These are phyloP conservation scores for Tinea semifulvella DNA, from an alignment of 2,888 invertebrate species.

Conservation along the genomic window DNA sequence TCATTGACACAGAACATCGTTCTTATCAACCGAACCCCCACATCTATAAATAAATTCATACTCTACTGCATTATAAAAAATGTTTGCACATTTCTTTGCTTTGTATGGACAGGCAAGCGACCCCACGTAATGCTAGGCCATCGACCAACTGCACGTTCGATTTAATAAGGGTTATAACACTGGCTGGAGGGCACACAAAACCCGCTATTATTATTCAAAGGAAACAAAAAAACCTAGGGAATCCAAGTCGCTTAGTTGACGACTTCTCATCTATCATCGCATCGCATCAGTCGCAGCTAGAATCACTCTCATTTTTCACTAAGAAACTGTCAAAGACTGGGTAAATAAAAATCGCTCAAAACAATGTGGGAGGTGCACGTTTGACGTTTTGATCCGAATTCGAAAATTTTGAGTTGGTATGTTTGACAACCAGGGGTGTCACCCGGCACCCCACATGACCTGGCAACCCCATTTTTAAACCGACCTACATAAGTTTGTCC, in stretches of 20 bases:
- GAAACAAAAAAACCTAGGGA: constrained; percentile 33
- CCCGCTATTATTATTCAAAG: constrained; percentile 53
- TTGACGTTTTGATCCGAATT: constrained; percentile 7
- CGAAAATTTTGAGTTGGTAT: constrained; percentile 8
- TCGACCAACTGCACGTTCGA: constrained; percentile 55
- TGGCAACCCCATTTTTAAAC: constrained; percentile 53
- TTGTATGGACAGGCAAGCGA: constrained; percentile 40
- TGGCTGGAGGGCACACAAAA: constrained; percentile 49
- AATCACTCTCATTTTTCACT: constrained; percentile 34
- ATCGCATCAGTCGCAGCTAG: constrained; percentile 24
- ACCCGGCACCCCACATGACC: constrained; percentile 40
- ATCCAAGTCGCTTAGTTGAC: constrained; percentile 38
- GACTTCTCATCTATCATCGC: constrained; percentile 49
- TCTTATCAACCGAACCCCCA: too few species aligned
- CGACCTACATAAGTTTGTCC: constrained; percentile 54
- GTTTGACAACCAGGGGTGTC: constrained; percentile 52
- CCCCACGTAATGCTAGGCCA: constrained; percentile 36
- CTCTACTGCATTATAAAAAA: neutral
- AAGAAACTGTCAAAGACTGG: constrained; percentile 16
- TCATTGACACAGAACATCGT: too few species aligned
- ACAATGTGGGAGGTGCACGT: constrained; percentile 44
- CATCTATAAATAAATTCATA: too few species aligned
- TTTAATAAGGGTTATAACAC: constrained; percentile 54
- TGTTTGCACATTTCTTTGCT: constrained; percentile 27
- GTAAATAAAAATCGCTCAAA: constrained; percentile 34